Evolutionary conservation across 1,140 invertebrate genomes (phyloP).

Genomic region (Brachionus sp.): DNA sequence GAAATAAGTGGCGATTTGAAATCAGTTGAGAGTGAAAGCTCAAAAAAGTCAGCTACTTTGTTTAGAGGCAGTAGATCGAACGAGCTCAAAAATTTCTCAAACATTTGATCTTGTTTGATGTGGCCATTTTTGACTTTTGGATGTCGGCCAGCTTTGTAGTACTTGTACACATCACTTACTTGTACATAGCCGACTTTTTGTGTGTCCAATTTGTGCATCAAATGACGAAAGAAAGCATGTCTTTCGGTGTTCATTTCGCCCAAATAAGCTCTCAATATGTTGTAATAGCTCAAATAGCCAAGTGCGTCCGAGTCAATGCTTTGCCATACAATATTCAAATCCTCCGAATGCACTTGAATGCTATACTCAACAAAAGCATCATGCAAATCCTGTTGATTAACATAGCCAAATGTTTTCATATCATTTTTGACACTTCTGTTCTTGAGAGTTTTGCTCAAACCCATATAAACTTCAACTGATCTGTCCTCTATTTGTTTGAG

Average conservation of each 20-base stretch:
- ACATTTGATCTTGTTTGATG: constrained; percentile 18
- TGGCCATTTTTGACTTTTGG: constrained; percentile 48
- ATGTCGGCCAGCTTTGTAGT: constrained; percentile 54
- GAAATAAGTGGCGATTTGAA: constrained; percentile 51
- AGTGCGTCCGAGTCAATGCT: constrained; percentile 53
- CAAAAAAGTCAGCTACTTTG: constrained; percentile 51
- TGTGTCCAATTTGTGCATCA: constrained; percentile 54
- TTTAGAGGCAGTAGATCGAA: constrained; percentile 11
- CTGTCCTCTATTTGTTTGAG: constrained; percentile 24
- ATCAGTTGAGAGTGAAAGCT: constrained; percentile 49
- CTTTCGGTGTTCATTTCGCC: constrained; percentile 57
- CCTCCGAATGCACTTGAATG: constrained; percentile 25
- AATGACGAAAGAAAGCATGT: constrained; percentile 55
- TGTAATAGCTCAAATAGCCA: constrained; percentile 53
- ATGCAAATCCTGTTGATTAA: constrained; percentile 6
- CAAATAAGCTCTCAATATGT: constrained; percentile 54
- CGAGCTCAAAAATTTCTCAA: neutral
- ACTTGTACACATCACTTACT: constrained; percentile 56
- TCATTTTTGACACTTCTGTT: constrained; percentile 10
- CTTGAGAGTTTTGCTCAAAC: neutral
- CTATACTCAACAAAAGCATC: constrained; percentile 2
- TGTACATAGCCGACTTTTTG: constrained; percentile 53
- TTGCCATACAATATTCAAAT: constrained; percentile 51
- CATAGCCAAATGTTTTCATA: neutral
- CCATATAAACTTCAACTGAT: constrained; percentile 43